phyloP scores from a whole-genome alignment of 2,113 vertebrate species.

The Pedionomus torquatus region DNA sequence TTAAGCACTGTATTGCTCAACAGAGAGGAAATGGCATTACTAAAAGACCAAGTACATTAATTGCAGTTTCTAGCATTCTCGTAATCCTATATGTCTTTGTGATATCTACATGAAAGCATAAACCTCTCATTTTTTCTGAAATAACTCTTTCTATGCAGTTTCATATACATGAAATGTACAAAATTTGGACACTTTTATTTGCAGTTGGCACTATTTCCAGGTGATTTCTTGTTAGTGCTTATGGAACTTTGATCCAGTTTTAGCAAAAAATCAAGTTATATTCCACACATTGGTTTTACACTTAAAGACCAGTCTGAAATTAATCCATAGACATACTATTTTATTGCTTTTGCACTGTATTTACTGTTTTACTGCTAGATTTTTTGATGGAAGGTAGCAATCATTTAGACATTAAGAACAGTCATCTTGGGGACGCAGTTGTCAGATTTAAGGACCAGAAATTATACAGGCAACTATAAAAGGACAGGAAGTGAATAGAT shows the following conservation, averaged over 20 bases:
- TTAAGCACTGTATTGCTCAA: not conserved
- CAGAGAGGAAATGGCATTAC: not conserved
- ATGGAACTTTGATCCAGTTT: slow-evolving; percentile 18
- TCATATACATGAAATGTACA: not conserved
- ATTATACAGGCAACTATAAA: slow-evolving; percentile 61
- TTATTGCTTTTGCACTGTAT: not conserved
- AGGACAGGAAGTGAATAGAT: slow-evolving; percentile 53
- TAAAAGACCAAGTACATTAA: not conserved
- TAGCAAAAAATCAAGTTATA: not conserved
- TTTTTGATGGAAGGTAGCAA: slow-evolving; percentile 49
- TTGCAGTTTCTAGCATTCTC: not conserved
- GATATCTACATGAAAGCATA: not conserved
- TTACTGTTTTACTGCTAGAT: slow-evolving; percentile 22
- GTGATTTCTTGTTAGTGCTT: not conserved
- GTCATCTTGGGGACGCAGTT: slow-evolving; percentile 55
- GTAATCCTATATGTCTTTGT: not conserved
- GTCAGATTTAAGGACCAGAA: slow-evolving; percentile 64
- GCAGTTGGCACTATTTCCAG: not conserved
- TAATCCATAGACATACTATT: not conserved
- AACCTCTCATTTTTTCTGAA: not conserved
- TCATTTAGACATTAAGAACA: slow-evolving; percentile 52
- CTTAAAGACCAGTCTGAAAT: not conserved
- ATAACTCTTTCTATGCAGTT: not conserved
- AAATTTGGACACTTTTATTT: not conserved
- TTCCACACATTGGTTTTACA: not conserved